Conservation (phyloP, 2,888 invertebrate genomes). For the Parthenolecanium corni region DNA sequence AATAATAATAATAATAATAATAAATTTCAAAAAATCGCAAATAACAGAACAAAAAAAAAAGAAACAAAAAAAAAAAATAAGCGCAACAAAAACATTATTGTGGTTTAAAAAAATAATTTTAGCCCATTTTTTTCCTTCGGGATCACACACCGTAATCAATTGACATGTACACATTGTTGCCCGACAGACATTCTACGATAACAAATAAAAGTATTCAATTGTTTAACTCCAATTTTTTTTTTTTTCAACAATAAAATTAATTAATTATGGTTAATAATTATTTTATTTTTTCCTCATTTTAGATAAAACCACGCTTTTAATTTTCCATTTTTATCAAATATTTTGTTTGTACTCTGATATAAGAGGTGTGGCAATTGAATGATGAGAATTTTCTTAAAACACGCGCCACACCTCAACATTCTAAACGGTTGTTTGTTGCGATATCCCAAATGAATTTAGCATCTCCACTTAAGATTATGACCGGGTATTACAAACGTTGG, state of each 20-base stretch:
- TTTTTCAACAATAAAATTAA: background rate
- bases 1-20: too few relatives aligned
- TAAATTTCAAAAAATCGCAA: background rate
- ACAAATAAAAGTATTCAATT: too few relatives aligned
- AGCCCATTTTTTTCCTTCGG: too few relatives aligned
- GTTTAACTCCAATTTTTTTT: too few relatives aligned
- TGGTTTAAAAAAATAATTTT: background rate
- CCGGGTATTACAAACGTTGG: too few relatives aligned
- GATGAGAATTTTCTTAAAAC: too few relatives aligned
- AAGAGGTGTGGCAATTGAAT: too few relatives aligned
- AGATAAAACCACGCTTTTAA: constrained; percentile 4
- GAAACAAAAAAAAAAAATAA: constrained; percentile 12
- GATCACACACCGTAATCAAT: constrained; percentile 13
- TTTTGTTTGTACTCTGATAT: constrained; percentile 16
- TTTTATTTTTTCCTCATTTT: background rate
- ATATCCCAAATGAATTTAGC: too few relatives aligned
- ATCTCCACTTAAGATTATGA: too few relatives aligned
- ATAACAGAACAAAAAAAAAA: background rate
- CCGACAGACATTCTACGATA: constrained; percentile 4
- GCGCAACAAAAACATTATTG: background rate
- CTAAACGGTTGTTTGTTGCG: constrained; percentile 14
- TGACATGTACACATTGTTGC: constrained; percentile 28
- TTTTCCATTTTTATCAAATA: constrained; percentile 15
- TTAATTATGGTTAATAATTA: background rate
- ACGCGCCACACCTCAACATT: too few relatives aligned